Evolutionary conservation across 2,113 vertebrate species (phyloP).

Genomic region (Oophaga pumilio): DNA sequence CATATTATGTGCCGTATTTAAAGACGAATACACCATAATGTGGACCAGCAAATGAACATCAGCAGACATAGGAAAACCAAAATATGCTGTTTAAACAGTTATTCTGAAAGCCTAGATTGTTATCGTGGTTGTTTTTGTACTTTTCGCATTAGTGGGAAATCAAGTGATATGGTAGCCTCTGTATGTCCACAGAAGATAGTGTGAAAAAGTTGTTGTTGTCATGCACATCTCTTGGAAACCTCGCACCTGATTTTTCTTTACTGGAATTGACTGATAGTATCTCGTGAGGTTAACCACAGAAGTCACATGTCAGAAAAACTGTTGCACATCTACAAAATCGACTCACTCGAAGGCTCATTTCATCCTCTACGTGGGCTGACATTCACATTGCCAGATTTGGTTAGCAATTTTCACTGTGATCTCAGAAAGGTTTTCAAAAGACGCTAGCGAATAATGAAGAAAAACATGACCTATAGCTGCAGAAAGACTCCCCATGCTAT

Average conservation of each 20-base stretch:
- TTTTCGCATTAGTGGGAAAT: conserved; percentile 36
- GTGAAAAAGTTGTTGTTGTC: conserved; percentile 65
- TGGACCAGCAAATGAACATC: not conserved
- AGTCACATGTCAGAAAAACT: conserved; percentile 42
- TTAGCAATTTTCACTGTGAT: conserved; percentile 5
- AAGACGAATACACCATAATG: too few species aligned
- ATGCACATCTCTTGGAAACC: conserved; percentile 74
- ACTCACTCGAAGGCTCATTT: conserved; percentile 39
- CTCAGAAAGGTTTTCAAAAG: not conserved
- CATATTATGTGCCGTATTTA: not conserved
- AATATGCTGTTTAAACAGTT: not conserved
- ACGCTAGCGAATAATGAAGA: not conserved
- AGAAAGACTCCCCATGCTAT: not conserved
- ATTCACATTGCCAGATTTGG: conserved; percentile 10
- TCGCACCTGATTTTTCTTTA: conserved; percentile 72
- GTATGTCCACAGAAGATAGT: conserved; percentile 42
- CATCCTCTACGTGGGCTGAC: conserved; percentile 25
- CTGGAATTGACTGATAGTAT: conserved; percentile 72
- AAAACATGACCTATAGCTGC: not conserved
- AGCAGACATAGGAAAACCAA: not conserved
- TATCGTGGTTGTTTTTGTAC: conserved; percentile 4
- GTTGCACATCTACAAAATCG: conserved; percentile 3
- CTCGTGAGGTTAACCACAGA: conserved; percentile 69
- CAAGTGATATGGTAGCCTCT: not conserved
- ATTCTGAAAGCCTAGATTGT: conserved; percentile 16